A percentile compares a stretch with the other conserved stretches of the same genome.
phyloP scores from a whole-genome alignment of 2,113 vertebrate species.

The Saimiri boliviensis region DNA sequence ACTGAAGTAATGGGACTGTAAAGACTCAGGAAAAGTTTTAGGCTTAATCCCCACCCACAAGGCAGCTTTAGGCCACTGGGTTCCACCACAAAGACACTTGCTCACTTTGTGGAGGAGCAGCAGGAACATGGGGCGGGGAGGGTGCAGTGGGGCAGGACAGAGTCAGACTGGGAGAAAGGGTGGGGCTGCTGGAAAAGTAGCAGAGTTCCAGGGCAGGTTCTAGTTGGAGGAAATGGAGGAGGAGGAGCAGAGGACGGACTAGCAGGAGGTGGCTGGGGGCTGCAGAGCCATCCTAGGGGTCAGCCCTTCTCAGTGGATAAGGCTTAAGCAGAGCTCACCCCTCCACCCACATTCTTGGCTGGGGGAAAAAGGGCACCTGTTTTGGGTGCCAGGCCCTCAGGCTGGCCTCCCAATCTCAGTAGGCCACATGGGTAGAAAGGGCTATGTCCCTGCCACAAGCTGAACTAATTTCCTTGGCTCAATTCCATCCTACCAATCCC shows the following conservation, averaged over 20 bases:
- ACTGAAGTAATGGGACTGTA: not conserved
- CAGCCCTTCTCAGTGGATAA: not conserved
- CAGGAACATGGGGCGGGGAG: not conserved
- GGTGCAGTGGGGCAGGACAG: not conserved
- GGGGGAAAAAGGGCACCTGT: not conserved
- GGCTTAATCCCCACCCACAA: not conserved
- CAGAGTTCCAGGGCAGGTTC: conserved; percentile 38
- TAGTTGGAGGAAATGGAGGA: conserved; percentile 41
- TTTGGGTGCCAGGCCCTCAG: not conserved
- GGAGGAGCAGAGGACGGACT: conserved; percentile 27
- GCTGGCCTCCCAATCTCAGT: not conserved
- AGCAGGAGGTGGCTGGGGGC: not conserved
- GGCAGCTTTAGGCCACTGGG: not conserved
- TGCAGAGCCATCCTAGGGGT: not conserved
- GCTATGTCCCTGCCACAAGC: conserved; percentile 14
- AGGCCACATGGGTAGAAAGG: not conserved
- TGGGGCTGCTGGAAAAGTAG: not conserved
- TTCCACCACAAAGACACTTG: not conserved
- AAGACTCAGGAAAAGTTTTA: not conserved
- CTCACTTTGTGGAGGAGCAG: not conserved
- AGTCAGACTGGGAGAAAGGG: conserved; percentile 3
- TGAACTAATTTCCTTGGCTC: conserved; percentile 65
- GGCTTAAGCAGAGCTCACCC: not conserved
- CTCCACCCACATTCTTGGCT: not conserved
- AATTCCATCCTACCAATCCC: not conserved